phyloP scores from a whole-genome alignment of 2,113 vertebrate genomes.

The Pseudopodoces humilis region DNA sequence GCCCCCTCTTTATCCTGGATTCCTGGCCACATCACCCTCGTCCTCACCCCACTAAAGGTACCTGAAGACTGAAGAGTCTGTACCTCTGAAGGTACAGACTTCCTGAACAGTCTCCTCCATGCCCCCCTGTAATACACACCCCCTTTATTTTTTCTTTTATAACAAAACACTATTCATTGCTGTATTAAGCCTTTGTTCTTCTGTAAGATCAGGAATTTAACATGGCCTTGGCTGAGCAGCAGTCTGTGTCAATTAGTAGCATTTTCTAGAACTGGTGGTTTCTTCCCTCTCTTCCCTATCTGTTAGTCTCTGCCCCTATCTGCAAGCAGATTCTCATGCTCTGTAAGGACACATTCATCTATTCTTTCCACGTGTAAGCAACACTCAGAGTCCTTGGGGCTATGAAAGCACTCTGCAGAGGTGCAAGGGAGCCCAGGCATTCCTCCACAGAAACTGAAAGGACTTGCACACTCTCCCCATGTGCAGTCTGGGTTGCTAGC shows the following conservation, averaged over 20 bases:
- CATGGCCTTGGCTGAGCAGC: background rate
- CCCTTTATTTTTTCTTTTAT: background rate
- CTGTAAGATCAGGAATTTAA: background rate
- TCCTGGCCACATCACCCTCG: background rate
- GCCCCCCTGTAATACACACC: background rate
- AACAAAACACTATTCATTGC: background rate
- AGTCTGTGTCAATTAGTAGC: background rate
- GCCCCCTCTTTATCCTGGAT: background rate
- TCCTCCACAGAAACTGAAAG: background rate
- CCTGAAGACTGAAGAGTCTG: too few species aligned
- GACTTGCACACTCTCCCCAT: background rate
- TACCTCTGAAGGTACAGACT: background rate
- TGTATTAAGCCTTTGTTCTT: background rate
- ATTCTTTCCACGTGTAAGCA: background rate
- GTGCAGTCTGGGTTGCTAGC: fast-evolving
- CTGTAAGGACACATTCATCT: background rate
- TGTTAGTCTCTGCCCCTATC: background rate
- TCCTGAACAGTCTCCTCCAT: background rate
- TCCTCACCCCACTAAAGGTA: background rate
- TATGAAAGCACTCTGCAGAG: background rate
- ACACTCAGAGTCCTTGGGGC: background rate
- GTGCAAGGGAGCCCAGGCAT: background rate
- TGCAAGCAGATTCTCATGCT: background rate
- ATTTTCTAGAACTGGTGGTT: background rate
- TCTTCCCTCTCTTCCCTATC: background rate